phyloP scores from a whole-genome alignment of 1,140 invertebrate genomes.

The Drosophila pachea region DNA sequence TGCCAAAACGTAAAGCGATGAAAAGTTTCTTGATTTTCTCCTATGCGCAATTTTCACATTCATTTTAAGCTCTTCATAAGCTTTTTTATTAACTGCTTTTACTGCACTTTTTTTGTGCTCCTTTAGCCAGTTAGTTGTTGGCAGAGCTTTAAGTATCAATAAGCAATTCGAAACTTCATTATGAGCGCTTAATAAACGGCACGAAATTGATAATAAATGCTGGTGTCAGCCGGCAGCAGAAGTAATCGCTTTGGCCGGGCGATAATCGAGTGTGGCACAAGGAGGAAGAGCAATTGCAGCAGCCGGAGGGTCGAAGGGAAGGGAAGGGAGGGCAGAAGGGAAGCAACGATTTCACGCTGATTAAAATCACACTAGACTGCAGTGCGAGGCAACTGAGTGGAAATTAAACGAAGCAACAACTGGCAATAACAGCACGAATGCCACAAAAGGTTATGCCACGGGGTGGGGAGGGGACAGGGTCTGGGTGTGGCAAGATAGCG shows the following conservation, averaged over 20 bases:
- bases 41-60: no score
- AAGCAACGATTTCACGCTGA: slow-evolving; percentile 63
- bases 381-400: slow-evolving; percentile 32
- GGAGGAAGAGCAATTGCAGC: not conserved
- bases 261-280: slow-evolving; percentile 48
- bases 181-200: slow-evolving; percentile 26
- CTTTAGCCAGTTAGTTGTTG: no score
- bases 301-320: not conserved
- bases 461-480: not conserved
- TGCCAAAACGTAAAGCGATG: no score
- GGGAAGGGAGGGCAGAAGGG: slow-evolving; percentile 8
- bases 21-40: no score
- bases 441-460: not conserved
- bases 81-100: no score
- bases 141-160: no score
- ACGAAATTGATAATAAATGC: slow-evolving; percentile 36
- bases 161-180: not conserved
- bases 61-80: no score
- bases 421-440: slow-evolving; percentile 15
- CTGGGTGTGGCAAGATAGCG: slow-evolving; percentile 48
- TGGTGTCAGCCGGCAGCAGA: not conserved
- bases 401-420: slow-evolving; percentile 50
- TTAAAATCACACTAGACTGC: slow-evolving; percentile 62
- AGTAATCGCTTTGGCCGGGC: not conserved
- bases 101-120: no score